These are phyloP conservation scores for Artemia franciscana DNA, from an alignment of 1,140 invertebrate genomes.

Conservation along the genomic window DNA sequence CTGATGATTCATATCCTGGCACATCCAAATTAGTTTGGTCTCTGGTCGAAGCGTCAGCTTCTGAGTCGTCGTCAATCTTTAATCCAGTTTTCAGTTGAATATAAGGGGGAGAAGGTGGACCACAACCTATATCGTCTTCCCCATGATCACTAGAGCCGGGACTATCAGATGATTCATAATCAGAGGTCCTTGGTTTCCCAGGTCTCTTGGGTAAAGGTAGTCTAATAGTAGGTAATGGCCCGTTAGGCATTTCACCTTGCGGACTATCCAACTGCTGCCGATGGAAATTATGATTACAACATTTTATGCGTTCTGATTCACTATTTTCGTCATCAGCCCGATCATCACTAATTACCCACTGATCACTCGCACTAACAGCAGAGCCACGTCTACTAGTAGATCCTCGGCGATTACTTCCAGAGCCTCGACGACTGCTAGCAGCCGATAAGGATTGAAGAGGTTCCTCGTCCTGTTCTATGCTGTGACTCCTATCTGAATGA, in stretches of 20 bases:
- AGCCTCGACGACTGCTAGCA: background rate
- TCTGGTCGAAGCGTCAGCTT: background rate
- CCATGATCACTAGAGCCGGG: constrained; percentile 23
- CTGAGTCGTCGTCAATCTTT: background rate
- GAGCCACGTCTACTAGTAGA: background rate
- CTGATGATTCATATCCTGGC: background rate
- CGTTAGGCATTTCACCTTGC: background rate
- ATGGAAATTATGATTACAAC: background rate
- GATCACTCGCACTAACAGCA: background rate
- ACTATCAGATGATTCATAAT: constrained; percentile 25
- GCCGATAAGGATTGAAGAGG: background rate
- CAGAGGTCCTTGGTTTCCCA: constrained; percentile 21
- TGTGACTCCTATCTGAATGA: background rate
- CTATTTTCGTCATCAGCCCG: constrained; percentile 3
- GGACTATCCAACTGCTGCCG: background rate
- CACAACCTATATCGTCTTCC: constrained; percentile 15
- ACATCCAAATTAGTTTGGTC: background rate
- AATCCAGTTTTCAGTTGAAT: background rate
- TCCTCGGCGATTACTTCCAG: background rate
- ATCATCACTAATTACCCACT: constrained; percentile 1
- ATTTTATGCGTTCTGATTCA: background rate
- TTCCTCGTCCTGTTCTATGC: background rate
- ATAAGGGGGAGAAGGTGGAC: background rate
- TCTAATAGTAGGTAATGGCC: background rate
- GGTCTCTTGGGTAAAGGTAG: constrained; percentile 6